Evolutionary conservation across 2,797 vertebrate genomes (phyloP), one percentile per base, ranked within the genome.

Genomic region (Muscicapa comitata): DNA sequence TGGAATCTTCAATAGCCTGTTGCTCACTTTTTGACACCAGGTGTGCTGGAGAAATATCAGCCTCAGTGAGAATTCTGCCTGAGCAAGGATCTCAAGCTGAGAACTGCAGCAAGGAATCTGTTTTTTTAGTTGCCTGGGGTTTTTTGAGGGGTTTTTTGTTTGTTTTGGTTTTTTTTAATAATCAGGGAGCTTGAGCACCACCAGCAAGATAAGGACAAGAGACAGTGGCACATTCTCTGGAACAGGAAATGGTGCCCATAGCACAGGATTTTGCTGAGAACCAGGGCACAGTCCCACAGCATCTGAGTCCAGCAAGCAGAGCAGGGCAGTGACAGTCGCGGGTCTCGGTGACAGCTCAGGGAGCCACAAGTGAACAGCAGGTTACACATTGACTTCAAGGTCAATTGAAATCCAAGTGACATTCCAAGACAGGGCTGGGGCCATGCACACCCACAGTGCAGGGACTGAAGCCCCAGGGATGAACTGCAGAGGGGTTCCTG

Each of bases 321-420:
- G 73, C 58, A 33, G n/a, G 18, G 31, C 48, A 58, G 26, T 0
- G 3, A 51, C 42, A 67, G 57, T 8, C 47, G 31, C 2, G 1
- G 28, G 79, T 54, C 47, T 54, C 43, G 48, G 43, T 28, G 51
- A 53, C 43, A 29, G 40, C 74, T 45, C 38, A 26, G 59, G 4
- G 33, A 92, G 65, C 13, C 57, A 42, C 42, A 47, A 25, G 16
- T 1, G 33, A 65, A 23, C 13, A 18, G 51, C 0, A 48, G 38
- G 67, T 37, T 54, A 31, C 33, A 20, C 3, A 5, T 13, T 0
- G 0, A 16, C 38, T 40, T 62, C 28, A 18, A 71, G 57, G 57
- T 37, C 31, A 18, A 3, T 0, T 35, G 26, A 79, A 68, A 79
- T 2, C 35, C 67, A 50, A 31, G 65, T 4, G 42, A 17, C n/a